A percentile compares a stretch with the other conserved stretches of the same genome.
Conservation (phyloP, 2,797 vertebrate species). For the Aplochiton taeniatus region DNA sequence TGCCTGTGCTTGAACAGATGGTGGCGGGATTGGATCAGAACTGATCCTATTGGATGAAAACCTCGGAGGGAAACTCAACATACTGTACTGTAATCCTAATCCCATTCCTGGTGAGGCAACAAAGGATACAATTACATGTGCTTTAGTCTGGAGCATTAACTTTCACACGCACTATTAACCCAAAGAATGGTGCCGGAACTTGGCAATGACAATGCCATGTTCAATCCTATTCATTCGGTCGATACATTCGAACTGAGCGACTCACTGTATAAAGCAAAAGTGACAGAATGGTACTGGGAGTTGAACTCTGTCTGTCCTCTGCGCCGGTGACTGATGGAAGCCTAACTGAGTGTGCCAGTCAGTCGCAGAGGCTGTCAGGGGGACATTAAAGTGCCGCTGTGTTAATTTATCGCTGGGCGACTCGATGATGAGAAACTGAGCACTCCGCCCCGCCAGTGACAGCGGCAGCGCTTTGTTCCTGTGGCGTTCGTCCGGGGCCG, state of each 20-base stretch:
- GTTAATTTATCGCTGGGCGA: constrained; percentile 42
- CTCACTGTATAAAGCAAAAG: too few species aligned
- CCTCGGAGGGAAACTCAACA: constrained; percentile 5
- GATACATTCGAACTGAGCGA: too few species aligned
- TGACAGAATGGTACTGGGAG: neutral
- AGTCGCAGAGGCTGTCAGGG: constrained; percentile 20
- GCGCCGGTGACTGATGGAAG: constrained; percentile 7
- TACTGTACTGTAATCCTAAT: neutral
- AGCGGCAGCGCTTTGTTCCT: constrained; percentile 38
- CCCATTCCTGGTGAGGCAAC: neutral
- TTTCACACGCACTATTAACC: too few species aligned
- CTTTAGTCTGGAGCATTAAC: neutral
- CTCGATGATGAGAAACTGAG: constrained; percentile 50
- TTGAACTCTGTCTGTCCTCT: constrained; percentile 1
- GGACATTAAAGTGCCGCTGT: constrained; percentile 25
- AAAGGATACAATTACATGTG: neutral
- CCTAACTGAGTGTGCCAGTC: constrained; percentile 15
- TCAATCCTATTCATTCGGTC: too few species aligned
- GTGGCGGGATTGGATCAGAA: constrained; percentile 14
- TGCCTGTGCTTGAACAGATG: constrained; percentile 21
- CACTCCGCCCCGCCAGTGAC: constrained; percentile 15
- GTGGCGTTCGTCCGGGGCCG: constrained; percentile 21
- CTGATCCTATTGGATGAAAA: constrained; percentile 16
- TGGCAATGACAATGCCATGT: too few species aligned
- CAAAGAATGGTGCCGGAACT: too few species aligned